Evolutionary conservation across 2,113 vertebrate genomes (phyloP), one percentile per base, ranked within the genome.

Genomic region (Ploceus nigricollis): DNA sequence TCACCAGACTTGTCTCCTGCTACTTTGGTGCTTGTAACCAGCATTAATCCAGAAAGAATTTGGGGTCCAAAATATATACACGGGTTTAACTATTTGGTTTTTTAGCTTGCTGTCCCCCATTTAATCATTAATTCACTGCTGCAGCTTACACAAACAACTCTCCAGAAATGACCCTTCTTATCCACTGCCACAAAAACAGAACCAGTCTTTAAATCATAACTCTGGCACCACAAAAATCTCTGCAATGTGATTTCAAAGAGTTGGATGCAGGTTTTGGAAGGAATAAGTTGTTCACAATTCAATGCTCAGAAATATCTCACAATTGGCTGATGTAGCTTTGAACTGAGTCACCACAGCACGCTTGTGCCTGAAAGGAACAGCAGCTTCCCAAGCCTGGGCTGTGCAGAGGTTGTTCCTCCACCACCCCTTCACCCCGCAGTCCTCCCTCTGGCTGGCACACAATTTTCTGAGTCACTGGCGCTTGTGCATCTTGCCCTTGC

Each of bases 401-500:
- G 65, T 82, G 65, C 75, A 78, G 83, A 2, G 15, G 53, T n/a
- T 91, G 81, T 22, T 88, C 54, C 80, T 81, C 69, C 61, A 75
- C 8, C 72, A 75, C 31, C 72, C 28, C 48, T 84, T 91, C 60
- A 54, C 83, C 69, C 80, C 0, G 0, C 60, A 71, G 81, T 73
- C 77, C 87, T 94, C 72, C 64, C 87, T 94, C 80, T 5, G 57
- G 65, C 93, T 93, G 81, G 83, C 95, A 95, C 57, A 87, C 87
- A 64, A 71, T 95, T 87, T 84, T 92, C 91, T 96, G 94, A 96
- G 91, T 92, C 94, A 97, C 89, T 90, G 86, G 82, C 6, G 69
- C 77, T 95, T 94, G 81, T 87, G 94, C 48, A 87, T 94, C 91
- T 95, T 95, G 93, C 87, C 94, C 96, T 97, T 96, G 93, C 89